Evolutionary conservation across 2,888 invertebrate genomes (phyloP), one percentile per base, ranked within the genome.

Genomic region (Diplolepis rosae): DNA sequence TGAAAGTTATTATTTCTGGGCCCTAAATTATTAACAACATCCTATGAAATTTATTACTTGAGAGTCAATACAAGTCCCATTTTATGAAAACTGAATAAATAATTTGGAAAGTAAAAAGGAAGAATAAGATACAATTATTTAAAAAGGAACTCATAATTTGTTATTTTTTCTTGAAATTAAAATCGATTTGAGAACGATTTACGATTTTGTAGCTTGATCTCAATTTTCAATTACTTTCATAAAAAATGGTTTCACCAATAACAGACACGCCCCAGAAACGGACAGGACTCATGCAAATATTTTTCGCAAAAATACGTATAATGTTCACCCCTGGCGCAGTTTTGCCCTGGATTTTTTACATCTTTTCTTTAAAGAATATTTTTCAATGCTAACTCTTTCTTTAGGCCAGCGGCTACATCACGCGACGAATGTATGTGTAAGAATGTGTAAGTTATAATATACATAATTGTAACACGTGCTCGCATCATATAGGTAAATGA

Each of bases 291-390:
- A 56, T 56, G 54, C 54, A 56, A 56, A 56, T 56, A 56, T 4
- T 35, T 56, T 35, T 18, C 32, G 54, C 32, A 56, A 15, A 56
- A 56, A 56, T 56, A 56, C 7, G 18, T 45, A 45, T 45, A 45
- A 45, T 54, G 9, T 18, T 54, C 54, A 32, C 22, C 32, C 18
- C 32, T 56, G 32, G 54, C 32, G 9, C 32, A 18, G 11, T 22
- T 30, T 56, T 11, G 54, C 54, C 32, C 22, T 56, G 15, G 5
- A 56, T 56, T 56, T 54, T 54, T 56, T 32, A 6, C 18, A 27
- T 52, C 28, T 13, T 52, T 28, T 35, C 32, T 35, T 56, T 15
- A 35, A 7, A 30, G 32, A 54, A 28, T 28, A 15, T 9, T 54
- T 5, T 56, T 30, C 11, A n/a, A 13, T 51, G 6, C 11, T 51